Percentiles rank a stretch among this genome's conserved stretches.
Evolutionary conservation across 2,113 vertebrate genomes (phyloP).

Genomic region (Emydura subglobosa): DNA sequence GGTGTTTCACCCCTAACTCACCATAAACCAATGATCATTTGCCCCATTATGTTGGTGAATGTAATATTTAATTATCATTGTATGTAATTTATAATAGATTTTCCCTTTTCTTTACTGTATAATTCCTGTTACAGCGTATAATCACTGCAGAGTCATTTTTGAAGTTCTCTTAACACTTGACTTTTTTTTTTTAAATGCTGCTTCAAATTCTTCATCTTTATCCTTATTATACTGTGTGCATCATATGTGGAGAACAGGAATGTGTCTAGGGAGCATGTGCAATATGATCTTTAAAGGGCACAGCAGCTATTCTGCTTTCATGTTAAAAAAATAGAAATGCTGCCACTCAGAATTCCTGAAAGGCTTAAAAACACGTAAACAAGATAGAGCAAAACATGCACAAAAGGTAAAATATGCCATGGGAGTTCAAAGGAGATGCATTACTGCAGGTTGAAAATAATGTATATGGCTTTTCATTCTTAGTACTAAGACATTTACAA

Average conservation of each 20-base stretch:
- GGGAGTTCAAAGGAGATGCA: conserved; percentile 29
- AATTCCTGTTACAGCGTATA: conserved; percentile 12
- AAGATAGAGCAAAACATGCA: background rate
- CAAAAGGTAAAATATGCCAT: background rate
- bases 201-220: conserved; percentile 58
- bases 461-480: conserved; percentile 61
- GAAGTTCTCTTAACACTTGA: conserved; percentile 30
- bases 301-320: conserved; percentile 27
- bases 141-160: conserved; percentile 10
- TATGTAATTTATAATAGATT: background rate
- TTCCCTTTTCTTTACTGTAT: background rate
- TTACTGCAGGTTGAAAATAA: conserved; percentile 37
- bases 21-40: background rate
- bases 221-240: conserved; percentile 48
- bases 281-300: conserved; percentile 35
- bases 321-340: conserved; percentile 50
- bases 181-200: conserved; percentile 24
- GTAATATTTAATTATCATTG: background rate
- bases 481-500: conserved; percentile 73
- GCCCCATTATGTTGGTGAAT: background rate
- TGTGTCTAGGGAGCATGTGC: background rate
- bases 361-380: background rate
- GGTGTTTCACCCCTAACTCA: background rate
- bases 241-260: conserved; percentile 27
- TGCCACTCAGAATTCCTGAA: conserved; percentile 33